phyloP scores from a whole-genome alignment of 2,113 vertebrate genomes.

The Panurus biarmicus region DNA sequence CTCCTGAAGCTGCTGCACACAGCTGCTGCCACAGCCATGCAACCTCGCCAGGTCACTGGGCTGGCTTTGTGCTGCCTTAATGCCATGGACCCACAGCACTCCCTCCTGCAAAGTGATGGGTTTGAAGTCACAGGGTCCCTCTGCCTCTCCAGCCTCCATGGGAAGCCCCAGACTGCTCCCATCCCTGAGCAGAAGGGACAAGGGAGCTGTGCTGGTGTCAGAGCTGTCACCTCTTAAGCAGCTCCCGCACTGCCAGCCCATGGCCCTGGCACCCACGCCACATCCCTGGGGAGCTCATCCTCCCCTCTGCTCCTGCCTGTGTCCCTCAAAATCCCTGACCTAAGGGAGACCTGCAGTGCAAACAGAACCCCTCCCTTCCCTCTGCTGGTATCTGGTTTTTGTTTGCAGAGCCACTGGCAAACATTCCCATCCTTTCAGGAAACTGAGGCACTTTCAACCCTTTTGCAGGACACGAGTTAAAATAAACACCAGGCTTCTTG shows the following conservation, averaged over 20 bases:
- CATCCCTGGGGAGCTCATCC: neutral
- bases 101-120: neutral
- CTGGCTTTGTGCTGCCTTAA: neutral
- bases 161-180: neutral
- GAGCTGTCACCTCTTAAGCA: neutral
- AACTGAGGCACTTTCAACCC: neutral
- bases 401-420: neutral
- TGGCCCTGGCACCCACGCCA: rapidly evolving
- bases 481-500: neutral
- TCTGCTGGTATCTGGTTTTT: neutral
- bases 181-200: neutral
- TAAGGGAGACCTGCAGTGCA: neutral
- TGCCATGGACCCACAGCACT: rapidly evolving
- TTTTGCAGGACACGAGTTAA: rapidly evolving
- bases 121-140: rapidly evolving
- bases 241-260: neutral
- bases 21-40: neutral
- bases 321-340: neutral
- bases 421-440: conserved; percentile 11
- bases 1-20: neutral
- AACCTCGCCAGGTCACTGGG: rapidly evolving
- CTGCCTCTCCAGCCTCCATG: neutral
- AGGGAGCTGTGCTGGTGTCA: neutral
- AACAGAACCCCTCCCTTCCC: neutral
- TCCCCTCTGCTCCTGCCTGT: neutral